These are phyloP conservation scores for Heliconius sara DNA, from an alignment of 2,888 invertebrate species.

Conservation along the genomic window DNA sequence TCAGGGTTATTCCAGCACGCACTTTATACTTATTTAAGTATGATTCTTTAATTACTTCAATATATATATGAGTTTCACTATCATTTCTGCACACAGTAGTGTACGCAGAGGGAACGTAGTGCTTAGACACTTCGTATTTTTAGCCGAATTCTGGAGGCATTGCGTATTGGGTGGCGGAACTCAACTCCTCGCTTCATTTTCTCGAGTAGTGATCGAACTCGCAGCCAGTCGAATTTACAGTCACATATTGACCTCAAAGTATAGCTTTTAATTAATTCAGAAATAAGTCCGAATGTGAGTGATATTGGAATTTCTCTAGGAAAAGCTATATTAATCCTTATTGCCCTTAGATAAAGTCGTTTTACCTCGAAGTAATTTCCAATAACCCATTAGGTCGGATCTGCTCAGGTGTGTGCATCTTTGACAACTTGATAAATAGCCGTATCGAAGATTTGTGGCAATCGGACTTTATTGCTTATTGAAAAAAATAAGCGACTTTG, in stretches of 20 bases:
- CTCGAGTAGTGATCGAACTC: too few relatives aligned
- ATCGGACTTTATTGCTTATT: slow-evolving; percentile 29
- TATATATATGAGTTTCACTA: too few relatives aligned
- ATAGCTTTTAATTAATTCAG: too few relatives aligned
- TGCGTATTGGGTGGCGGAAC: too few relatives aligned
- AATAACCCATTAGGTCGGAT: slow-evolving; percentile 18
- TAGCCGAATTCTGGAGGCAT: too few relatives aligned
- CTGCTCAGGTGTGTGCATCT: slow-evolving; percentile 28
- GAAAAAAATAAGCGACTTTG: slow-evolving; percentile 13
- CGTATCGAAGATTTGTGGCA: slow-evolving; percentile 18
- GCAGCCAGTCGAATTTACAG: too few relatives aligned
- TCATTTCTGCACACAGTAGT: too few relatives aligned
- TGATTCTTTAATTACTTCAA: not conserved
- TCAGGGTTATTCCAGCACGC: not conserved
- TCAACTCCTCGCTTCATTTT: too few relatives aligned
- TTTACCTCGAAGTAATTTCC: slow-evolving; percentile 6
- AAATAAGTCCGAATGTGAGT: not conserved
- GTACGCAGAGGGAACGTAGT: too few relatives aligned
- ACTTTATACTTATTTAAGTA: not conserved
- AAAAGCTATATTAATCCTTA: not conserved
- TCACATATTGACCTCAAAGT: too few relatives aligned
- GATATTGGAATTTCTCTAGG: not conserved
- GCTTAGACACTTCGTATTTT: too few relatives aligned
- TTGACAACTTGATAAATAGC: slow-evolving; percentile 28
- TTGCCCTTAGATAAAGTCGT: not conserved